Evolutionary conservation across 2,113 vertebrate genomes (phyloP), one percentile per base, ranked within the genome.

Genomic region (Paratilapia polleni): DNA sequence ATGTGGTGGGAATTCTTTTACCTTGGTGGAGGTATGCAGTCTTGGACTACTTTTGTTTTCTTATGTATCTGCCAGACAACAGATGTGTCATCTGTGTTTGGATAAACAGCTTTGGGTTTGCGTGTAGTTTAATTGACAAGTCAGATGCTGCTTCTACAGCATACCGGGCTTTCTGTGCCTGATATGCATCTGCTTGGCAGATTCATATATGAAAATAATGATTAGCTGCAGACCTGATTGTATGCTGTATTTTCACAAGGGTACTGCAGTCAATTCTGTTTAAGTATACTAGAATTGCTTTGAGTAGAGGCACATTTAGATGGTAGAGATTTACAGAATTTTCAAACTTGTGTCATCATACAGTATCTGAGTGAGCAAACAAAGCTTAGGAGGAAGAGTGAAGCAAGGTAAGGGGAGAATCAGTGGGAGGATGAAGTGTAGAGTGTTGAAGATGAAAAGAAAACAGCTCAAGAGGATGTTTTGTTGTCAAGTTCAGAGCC

Each of bases 401-500:
- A 79, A 75, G 31, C 22, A 75, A 75, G 22, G 60, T 63, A 24
- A 68, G 47, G 84, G 13, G 22, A 63, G n/a, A 84, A 43, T 56
- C 58, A 54, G 78, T 31, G 78, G 62, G 70, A n/a, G 70, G 61
- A 60, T 5, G 2, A 76, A 85, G 28, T 70, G 75, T 31, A 41
- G 34, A 76, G 66, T 79, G 76, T 56, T 17, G 4, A 14, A 87
- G 88, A 86, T 90, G 74, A 88, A 91, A 85, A 64, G 81, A 86
- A 68, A 10, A 26, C 49, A 81, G 61, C 82, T 84, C 77, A 22
- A 49, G 59, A 87, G 84, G 79, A 90, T 59, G 78, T 88, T 83
- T 86, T 91, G 70, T 86, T 83, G 77, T 88, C 60, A 78, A 77
- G 91, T 86, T 92, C 89, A 90, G 43, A 82, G 24, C 57, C 54